Conservation (phyloP, 1,140 invertebrate species). For the Babylonia areolata region DNA sequence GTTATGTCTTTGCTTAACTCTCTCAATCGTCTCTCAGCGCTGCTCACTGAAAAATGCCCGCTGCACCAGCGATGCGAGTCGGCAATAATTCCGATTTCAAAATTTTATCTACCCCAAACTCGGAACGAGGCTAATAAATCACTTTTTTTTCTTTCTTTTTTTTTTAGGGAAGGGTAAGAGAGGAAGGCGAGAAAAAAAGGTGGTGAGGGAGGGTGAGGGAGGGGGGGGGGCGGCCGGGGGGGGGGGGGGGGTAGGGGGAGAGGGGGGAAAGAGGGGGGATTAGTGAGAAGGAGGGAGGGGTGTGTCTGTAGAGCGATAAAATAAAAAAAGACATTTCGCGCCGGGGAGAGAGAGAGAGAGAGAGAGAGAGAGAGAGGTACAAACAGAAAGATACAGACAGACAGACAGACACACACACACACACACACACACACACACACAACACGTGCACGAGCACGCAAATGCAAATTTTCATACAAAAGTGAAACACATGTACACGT, state of each 20-base stretch:
- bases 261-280: not conserved
- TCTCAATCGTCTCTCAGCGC: not conserved
- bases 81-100: slow-evolving; percentile 37
- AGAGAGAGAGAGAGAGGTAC: not conserved
- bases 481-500: no score
- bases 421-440: no score
- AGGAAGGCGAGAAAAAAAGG: no score
- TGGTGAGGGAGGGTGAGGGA: no score
- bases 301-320: not conserved
- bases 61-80: slow-evolving; percentile 33
- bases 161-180: no score
- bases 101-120: slow-evolving; percentile 36
- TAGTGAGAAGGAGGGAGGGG: not conserved
- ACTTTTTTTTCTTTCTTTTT: not conserved
- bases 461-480: no score
- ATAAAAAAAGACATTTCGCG: not conserved
- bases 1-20: not conserved
- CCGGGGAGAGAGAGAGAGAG: not conserved
- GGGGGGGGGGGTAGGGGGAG: not conserved
- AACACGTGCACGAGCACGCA: no score
- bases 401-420: not conserved
- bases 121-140: slow-evolving; percentile 40
- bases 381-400: not conserved
- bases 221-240: no score
- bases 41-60: not conserved